Evolutionary conservation across 1,140 invertebrate genomes (phyloP).

Genomic region (silkworm (Bombyx mori)): ASM3026992v2 NC_085127.1:6425501-6426000

Average conservation of each 20-base stretch:
- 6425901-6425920: constrained; percentile 27
- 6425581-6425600: too few species aligned
- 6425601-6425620: too few species aligned
- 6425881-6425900: constrained; percentile 10
- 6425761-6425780: background rate
- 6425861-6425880: constrained; percentile 27
- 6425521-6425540: too few species aligned
- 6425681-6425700: too few species aligned
- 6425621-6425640: too few species aligned
- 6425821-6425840: constrained; percentile 28
- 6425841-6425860: constrained; percentile 18
- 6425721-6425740: background rate
- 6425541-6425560: too few species aligned
- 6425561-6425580: too few species aligned
- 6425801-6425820: constrained; percentile 8
- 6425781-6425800: constrained; percentile 8
- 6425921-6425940: constrained; percentile 34
- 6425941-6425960: constrained; percentile 26
- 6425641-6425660: too few species aligned
- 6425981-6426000: constrained; percentile 29
- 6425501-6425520: too few species aligned
- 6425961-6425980: constrained; percentile 25
- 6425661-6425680: too few species aligned
- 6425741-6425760: background rate
- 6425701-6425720: too few species aligned